A percentile compares a stretch with the other conserved stretches of the same genome.
These are phyloP conservation scores for Montipora sp. DNA, from an alignment of 64 coral and sea anemone genomes.

Conservation along the genomic window DNA sequence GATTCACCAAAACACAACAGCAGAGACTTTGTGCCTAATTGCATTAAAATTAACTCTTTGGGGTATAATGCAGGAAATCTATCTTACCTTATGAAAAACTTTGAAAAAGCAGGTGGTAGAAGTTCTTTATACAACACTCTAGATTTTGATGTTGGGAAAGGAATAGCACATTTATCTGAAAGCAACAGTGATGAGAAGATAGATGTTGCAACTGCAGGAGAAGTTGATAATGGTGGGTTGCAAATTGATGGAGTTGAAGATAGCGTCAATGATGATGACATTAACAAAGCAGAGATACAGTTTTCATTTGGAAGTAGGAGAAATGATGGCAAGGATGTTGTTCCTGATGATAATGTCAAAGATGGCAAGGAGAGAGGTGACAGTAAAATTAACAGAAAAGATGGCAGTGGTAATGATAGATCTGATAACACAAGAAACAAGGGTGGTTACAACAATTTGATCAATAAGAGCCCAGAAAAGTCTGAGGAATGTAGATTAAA, in stretches of 20 bases:
- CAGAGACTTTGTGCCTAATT: background rate
- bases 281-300: background rate
- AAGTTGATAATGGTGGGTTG: background rate
- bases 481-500: background rate
- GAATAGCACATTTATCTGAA: conserved; percentile 11
- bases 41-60: too few relatives aligned
- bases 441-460: background rate
- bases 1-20: background rate
- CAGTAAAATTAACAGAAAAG: background rate
- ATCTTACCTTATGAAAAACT: background rate
- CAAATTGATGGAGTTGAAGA: background rate
- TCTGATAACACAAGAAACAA: background rate
- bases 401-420: background rate
- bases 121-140: background rate
- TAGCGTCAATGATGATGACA: background rate
- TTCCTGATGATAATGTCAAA: background rate
- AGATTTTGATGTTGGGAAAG: background rate
- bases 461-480: background rate
- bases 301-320: background rate
- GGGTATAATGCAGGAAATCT: background rate
- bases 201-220: conserved; percentile 10
- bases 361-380: background rate
- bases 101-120: background rate
- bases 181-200: conserved; percentile 12
- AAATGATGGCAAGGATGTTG: background rate